Conservation (phyloP, 2,113 vertebrate species). For the Sapayoa aenigma region DNA sequence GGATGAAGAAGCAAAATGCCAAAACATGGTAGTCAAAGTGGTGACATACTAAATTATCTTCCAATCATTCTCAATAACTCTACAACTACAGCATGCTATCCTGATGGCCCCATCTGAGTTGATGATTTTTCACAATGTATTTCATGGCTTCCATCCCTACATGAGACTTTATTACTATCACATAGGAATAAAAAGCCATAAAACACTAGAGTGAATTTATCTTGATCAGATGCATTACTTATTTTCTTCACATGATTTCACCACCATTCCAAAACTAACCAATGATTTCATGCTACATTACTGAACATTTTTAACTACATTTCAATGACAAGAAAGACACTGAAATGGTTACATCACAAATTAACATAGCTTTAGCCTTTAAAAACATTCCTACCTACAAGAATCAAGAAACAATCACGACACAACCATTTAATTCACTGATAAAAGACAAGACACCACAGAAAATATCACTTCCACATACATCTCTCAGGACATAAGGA, state of each 20-base stretch:
- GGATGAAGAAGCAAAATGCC: slow-evolving; percentile 67
- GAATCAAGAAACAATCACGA: slow-evolving; percentile 74
- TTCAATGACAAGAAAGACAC: slow-evolving; percentile 77
- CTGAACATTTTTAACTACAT: slow-evolving; percentile 77
- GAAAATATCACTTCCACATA: slow-evolving; percentile 75
- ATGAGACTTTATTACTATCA: slow-evolving; percentile 97
- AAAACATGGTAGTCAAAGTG: slow-evolving; percentile 52
- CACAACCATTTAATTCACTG: slow-evolving; percentile 72
- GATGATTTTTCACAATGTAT: slow-evolving; percentile 92
- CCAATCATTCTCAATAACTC: slow-evolving; percentile 63
- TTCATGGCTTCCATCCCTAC: slow-evolving; percentile 99
- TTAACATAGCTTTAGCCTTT: slow-evolving; percentile 75
- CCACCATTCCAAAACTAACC: slow-evolving; percentile 82
- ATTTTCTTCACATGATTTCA: slow-evolving; percentile 85
- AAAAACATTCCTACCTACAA: slow-evolving; percentile 68
- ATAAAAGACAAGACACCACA: slow-evolving; percentile 77
- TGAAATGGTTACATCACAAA: slow-evolving; percentile 77
- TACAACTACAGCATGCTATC: slow-evolving; percentile 73
- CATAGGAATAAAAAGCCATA: slow-evolving; percentile 99
- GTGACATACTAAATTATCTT: slow-evolving; percentile 64
- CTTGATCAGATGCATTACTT: slow-evolving; percentile 85
- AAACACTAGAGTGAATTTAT: slow-evolving; percentile 92
- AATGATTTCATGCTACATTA: slow-evolving; percentile 82
- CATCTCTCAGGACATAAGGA: slow-evolving; percentile 73
- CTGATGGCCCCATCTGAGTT: slow-evolving; percentile 84